Base-by-base conservation (phyloP, 2,888 invertebrate genomes). In the Hypena proboscidalis region DNA sequence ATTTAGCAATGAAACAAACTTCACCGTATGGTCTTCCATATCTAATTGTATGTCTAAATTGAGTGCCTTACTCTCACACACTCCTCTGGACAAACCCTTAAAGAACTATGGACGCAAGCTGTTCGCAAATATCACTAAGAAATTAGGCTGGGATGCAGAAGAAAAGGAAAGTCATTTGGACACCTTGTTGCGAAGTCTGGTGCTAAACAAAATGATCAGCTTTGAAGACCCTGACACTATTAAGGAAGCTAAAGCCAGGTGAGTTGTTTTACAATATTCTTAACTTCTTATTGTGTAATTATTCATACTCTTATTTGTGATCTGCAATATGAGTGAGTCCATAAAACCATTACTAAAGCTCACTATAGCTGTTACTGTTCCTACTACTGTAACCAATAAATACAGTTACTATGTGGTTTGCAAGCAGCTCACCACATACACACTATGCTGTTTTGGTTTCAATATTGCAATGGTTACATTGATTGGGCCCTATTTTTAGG, bases 1-100 rank as follows among this genome's bases (percentile, higher is more conserved):
- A 0, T 98, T 95, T 77, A 92, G 93, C 53, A 94, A 95, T 60
- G 98, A 99, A 81, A 94, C 94, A 21, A 96, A 98, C 83, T 99
- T 95, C 87, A 97, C 98, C 0, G 98, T 98, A 0, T 99, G 98
- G 98, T 95, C 94, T 4, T 95, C 95, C 0, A 94, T 97, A 57
- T 93, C 94, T 25, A 95, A 95, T 76, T 95, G 96, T 63, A 85
- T 98, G 38, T 92, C 94, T n/a, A 95, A 95, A 74, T 89, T 98
- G 36, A 93, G 94, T 42, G 92, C 94, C 29, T 88, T 98, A 15
- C 90, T 98, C 47, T 95, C 96, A 2, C 95, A 97, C 79, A 95
- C 97, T 0, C 95, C 96, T 9, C 93, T 94, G 49, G 93, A 95
- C 68, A 93, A 94, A 10, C 90, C 94, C 1, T 95, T 96, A 66